These are phyloP conservation scores for Thaumetopoea pityocampa DNA, from an alignment of 1,140 invertebrate genomes.

Conservation along the genomic window DNA sequence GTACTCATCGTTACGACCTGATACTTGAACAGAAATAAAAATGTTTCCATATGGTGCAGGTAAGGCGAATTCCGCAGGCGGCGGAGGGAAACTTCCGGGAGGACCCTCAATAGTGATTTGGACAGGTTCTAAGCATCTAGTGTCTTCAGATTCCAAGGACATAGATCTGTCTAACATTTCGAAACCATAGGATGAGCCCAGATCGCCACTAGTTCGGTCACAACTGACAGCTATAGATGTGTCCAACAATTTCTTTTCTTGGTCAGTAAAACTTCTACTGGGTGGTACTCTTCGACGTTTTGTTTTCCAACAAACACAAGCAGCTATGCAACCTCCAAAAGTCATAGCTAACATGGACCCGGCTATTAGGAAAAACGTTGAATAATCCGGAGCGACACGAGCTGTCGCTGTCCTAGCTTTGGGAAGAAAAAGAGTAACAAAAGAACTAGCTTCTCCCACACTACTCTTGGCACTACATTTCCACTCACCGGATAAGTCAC, in stretches of 20 bases:
- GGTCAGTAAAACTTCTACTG: slow-evolving; percentile 88
- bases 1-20: slow-evolving; percentile 72
- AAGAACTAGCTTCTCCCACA: slow-evolving; percentile 53
- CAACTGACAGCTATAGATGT: slow-evolving; percentile 84
- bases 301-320: slow-evolving; percentile 61
- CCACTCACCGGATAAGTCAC: slow-evolving; percentile 66
- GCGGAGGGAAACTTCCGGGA: slow-evolving; percentile 63
- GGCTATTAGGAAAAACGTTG: slow-evolving; percentile 56
- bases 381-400: slow-evolving; percentile 57
- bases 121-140: slow-evolving; percentile 57
- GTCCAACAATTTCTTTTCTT: slow-evolving; percentile 89
- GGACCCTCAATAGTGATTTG: slow-evolving; percentile 87
- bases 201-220: slow-evolving; percentile 76
- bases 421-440: slow-evolving; percentile 56
- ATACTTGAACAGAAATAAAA: slow-evolving; percentile 69
- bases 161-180: slow-evolving; percentile 74
- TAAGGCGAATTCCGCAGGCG: slow-evolving; percentile 65
- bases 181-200: slow-evolving; percentile 77
- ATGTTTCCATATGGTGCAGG: slow-evolving; percentile 67
- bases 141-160: slow-evolving; percentile 62
- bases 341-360: slow-evolving; percentile 57
- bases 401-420: slow-evolving; percentile 56
- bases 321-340: slow-evolving; percentile 49
- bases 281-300: slow-evolving; percentile 78
- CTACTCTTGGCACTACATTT: slow-evolving; percentile 64